Base-by-base conservation (phyloP, 2,113 vertebrate genomes). In the Ceyx cyanopectus region DNA sequence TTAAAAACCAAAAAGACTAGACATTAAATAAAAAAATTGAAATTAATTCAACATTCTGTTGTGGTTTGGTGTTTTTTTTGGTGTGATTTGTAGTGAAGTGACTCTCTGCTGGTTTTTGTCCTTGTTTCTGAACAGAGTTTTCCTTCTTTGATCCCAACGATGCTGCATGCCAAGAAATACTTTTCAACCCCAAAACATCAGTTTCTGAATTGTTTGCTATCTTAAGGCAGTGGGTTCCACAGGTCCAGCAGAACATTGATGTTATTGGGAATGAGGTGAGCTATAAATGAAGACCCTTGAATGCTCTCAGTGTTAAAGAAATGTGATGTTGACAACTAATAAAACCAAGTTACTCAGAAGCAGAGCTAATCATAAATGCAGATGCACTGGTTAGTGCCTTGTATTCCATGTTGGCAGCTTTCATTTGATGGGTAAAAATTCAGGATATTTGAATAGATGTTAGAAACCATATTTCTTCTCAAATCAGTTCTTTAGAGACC, bases 71-170 rank as follows among this genome's bases (percentile, higher is more conserved):
- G 11, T 50, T 50, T 50, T 50, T 80, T 85, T 74, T 24, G 41
- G 9, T 56, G 24, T 30, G 29, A 24, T 68, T 45, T n/a, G 23
- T 46, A 70, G 24, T 60, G 27, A 74, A 67, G 7, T 56, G 23
- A 66, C 22, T 65, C 5, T 32, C 37, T 51, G 37, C 40, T 73
- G 0, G 56, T 86, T 29, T 86, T 88, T 94, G 53, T 41, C 79
- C 10, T 2, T 34, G 17, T 20, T 51, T 92, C 88, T 90, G 9
- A 11, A 77, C 96, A 99, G 99, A 99, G 75, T 99, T 99, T 96
- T 99, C 99, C 81, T 99, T 99, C 97, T 99, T 99, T 8, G 99
- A 99, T 97, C 99, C 99, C 19, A 98, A 98, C 81, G 99, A 99
- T 89, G 98, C 98, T 6, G 98, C 98, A 41, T 99, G 99, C 95